A percentile compares a stretch with the other conserved stretches of the same genome.
phyloP scores from a whole-genome alignment of 2,888 invertebrate genomes.

The Subacronicta megacephala region DNA sequence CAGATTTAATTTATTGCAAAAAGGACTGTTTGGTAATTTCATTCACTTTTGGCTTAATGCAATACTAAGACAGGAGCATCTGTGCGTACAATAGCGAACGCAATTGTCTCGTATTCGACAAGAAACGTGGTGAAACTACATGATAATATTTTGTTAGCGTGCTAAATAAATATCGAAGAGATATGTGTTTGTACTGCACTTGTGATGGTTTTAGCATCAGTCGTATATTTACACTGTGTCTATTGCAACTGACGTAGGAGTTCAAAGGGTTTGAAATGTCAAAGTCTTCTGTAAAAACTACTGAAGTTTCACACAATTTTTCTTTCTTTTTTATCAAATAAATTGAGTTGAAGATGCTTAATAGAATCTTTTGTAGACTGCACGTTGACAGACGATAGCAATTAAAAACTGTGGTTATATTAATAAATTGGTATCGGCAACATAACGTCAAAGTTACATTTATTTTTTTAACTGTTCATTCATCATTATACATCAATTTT shows the following conservation, averaged over 20 bases:
- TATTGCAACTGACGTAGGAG: not conserved
- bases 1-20: no score
- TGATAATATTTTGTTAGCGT: constrained; percentile 1
- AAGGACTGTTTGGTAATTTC: no score
- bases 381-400: not conserved
- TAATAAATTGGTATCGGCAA: no score
- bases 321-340: not conserved
- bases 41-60: no score
- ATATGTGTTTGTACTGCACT: constrained; percentile 26
- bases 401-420: not conserved
- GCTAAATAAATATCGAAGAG: constrained; percentile 12
- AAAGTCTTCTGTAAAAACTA: not conserved
- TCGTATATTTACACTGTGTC: constrained; percentile 1
- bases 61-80: no score
- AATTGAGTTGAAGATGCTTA: not conserved
- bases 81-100: no score
- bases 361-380: not conserved
- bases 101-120: not conserved
- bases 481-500: no score
- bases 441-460: no score
- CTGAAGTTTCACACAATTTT: not conserved
- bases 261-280: not conserved
- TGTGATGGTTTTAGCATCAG: constrained; percentile 8
- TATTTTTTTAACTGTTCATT: no score
- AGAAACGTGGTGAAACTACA: not conserved